Evolutionary conservation across 2,888 invertebrate genomes (phyloP).

Genomic region (Dugesia japonica): DNA sequence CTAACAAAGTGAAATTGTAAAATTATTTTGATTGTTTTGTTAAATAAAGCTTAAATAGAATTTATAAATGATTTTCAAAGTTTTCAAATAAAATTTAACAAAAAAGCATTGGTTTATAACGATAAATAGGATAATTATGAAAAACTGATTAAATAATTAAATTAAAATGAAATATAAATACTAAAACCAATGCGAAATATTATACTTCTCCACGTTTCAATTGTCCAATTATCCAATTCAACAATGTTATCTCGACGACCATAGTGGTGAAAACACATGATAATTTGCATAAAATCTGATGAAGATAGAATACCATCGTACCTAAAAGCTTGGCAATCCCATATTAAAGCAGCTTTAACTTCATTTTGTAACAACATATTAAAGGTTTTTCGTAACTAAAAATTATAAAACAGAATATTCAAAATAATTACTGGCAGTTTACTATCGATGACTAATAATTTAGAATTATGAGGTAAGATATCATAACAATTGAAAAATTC

Average conservation of each 20-base stretch:
- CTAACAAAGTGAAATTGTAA: no score
- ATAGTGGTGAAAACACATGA: not conserved
- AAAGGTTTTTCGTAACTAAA: not conserved
- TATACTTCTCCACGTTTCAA: not conserved
- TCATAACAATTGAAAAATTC: not conserved
- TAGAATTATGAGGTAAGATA: not conserved
- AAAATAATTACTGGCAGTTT: not conserved
- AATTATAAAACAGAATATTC: not conserved
- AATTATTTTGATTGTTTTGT: no score
- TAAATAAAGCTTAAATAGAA: no score
- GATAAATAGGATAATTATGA: no score
- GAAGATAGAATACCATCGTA: not conserved
- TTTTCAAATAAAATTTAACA: no score
- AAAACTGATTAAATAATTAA: no score
- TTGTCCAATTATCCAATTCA: not conserved
- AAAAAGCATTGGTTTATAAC: no score
- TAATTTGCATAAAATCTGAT: not conserved
- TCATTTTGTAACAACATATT: not conserved
- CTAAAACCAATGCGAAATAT: no score
- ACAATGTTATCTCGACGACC: not conserved
- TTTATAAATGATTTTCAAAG: no score
- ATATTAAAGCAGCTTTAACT: not conserved
- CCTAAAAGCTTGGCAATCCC: not conserved
- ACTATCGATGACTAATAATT: not conserved
- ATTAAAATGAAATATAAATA: no score